A percentile compares a stretch with the other conserved stretches of the same genome.
These are phyloP conservation scores for Rhadina sibilatrix DNA, from an alignment of 2,113 vertebrate species.

Conservation along the genomic window DNA sequence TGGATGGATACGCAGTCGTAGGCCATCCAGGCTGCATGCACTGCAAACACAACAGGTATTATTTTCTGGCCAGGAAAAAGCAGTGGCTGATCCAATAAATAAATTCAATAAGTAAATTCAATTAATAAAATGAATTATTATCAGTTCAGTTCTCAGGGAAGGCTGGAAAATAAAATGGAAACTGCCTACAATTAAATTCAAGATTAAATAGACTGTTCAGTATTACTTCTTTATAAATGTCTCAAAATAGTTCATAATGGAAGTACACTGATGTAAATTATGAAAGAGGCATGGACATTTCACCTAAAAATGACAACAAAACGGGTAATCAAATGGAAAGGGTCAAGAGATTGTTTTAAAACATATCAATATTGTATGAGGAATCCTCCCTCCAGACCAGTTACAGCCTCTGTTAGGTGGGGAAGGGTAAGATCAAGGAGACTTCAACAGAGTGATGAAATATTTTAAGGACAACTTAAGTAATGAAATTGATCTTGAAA, in stretches of 20 bases:
- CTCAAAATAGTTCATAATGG: background rate
- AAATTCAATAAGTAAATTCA: accelerated
- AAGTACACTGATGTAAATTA: background rate
- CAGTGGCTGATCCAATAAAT: background rate
- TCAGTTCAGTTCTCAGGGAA: background rate
- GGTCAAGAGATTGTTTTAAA: background rate
- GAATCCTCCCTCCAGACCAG: background rate
- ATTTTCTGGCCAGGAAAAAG: background rate
- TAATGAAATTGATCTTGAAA: background rate
- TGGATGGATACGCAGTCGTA: conserved; percentile 81
- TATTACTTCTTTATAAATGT: background rate
- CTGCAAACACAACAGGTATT: conserved; percentile 64
- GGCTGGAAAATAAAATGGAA: background rate
- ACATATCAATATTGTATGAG: background rate
- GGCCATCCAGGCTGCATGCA: conserved; percentile 80
- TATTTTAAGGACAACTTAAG: background rate
- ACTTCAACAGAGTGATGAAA: background rate
- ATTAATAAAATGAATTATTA: background rate
- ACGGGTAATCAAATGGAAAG: background rate
- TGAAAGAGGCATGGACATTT: background rate
- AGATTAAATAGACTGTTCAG: background rate
- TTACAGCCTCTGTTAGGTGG: background rate
- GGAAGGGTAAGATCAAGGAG: background rate
- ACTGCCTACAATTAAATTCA: background rate
- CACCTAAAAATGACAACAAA: background rate